phyloP scores from a whole-genome alignment of 2,113 vertebrate genomes.

The Leucopternis melanops region DNA sequence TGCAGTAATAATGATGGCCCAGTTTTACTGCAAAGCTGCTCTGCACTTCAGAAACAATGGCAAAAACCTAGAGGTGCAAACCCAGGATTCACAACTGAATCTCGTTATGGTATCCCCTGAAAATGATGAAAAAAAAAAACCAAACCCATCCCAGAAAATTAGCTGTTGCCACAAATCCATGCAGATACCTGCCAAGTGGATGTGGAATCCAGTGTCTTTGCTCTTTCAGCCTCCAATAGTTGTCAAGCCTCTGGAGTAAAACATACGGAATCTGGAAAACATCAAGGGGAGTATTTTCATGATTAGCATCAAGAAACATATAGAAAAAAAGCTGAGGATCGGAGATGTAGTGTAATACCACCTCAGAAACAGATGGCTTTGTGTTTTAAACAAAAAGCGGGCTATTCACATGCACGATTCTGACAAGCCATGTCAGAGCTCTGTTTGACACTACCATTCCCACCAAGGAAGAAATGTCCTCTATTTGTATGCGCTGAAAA shows the following conservation, averaged over 20 bases:
- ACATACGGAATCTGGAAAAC: neutral
- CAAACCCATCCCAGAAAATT: neutral
- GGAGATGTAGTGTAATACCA: rapidly evolving
- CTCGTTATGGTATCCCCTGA: neutral
- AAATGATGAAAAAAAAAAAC: too few relatives aligned
- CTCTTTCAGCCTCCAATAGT: neutral
- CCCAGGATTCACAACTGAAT: neutral
- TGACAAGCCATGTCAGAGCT: neutral
- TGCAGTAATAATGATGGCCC: rapidly evolving
- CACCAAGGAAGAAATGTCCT: neutral
- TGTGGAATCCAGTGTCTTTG: neutral
- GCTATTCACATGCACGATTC: neutral
- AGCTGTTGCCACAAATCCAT: neutral
- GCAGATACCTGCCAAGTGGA: neutral
- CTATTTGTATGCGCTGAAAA: rapidly evolving
- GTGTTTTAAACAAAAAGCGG: neutral
- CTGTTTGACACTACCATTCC: neutral
- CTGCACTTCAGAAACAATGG: neutral
- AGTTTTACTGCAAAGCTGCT: neutral
- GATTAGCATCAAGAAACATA: neutral
- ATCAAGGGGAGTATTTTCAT: neutral
- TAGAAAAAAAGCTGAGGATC: neutral
- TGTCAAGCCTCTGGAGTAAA: neutral
- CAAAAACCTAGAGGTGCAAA: neutral
- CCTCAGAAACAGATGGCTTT: neutral